Base-by-base conservation (phyloP, 2,888 invertebrate species). In the Dorcus parallelipipedus region DNA sequence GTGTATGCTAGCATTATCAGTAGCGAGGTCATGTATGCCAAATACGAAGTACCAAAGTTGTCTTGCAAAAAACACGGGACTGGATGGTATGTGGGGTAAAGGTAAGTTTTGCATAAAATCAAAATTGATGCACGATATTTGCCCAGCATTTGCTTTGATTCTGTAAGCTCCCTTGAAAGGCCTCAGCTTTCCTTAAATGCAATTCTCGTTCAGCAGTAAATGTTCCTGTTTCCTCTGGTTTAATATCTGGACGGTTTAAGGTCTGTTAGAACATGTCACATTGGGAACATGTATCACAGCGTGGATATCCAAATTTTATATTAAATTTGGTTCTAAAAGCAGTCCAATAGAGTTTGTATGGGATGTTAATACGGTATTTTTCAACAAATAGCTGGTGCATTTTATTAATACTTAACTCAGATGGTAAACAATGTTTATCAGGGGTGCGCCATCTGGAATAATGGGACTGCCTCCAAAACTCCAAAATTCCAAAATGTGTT, bases 291-390 rank as follows among this genome's bases (percentile, higher is more conserved):
- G 50, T 50, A 38, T 50, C 38, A 9, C 26, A 50, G n/a, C 50
- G 14, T 14, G 50, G 50, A 50, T 26, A 38, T 26, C 33, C 50
- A 50, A 50, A 50, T 50, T 17, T 48, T 8, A 47, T 43, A 52
- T 43, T 52, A 43, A 5, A 52, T 40, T 2, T 9, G 17, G 17
- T 52, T 9, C 1, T 48, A 26, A 52, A 52, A n/a, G 4, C 10
- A 23, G 17, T 52, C 23, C 43, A 52, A 9, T 40, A 50, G 6
- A 33, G 20, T 41, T 5, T 41, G 10, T 41, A 41, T 10, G 41
- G 41, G 14, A 14, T 14, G 14, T 14, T 14, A 14, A 14, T 14
- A 14, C 6, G 9, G 41, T 41, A 41, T 10, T 41, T 10, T 41
- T 50, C 26, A 26, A 50, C 33, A 38, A 50, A 50, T 20, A 50